A percentile compares a stretch with the other conserved stretches of the same genome.
Evolutionary conservation across 2,797 vertebrate species (phyloP).

Genomic region (Emydoidea blandingii): DNA sequence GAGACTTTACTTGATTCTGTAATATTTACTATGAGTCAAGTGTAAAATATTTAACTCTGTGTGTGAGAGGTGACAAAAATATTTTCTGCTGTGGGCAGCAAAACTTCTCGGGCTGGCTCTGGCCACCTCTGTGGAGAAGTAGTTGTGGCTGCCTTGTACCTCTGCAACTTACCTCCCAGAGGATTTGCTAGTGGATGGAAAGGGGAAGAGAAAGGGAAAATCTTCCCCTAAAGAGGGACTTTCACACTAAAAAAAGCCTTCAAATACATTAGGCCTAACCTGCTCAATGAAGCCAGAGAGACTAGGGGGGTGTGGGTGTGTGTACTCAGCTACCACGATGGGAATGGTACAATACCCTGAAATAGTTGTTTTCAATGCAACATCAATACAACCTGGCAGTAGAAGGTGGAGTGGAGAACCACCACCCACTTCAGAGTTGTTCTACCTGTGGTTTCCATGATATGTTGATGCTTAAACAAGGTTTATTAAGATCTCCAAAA

Average conservation of each 20-base stretch:
- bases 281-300: not conserved
- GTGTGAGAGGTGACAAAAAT: not conserved
- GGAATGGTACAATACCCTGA: not conserved
- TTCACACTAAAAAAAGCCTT: not conserved
- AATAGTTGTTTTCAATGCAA: not conserved
- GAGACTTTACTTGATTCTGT: not conserved
- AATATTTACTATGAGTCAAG: not conserved
- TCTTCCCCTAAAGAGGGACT: not conserved
- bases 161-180: not conserved
- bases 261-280: not conserved
- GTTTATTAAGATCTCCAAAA: not conserved
- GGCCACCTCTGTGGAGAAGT: not conserved
- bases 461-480: not conserved
- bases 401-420: not conserved
- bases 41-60: not conserved
- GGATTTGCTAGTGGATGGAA: not conserved
- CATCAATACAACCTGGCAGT: not conserved
- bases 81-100: not conserved
- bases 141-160: not conserved
- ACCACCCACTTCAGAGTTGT: not conserved
- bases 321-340: not conserved
- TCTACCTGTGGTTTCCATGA: not conserved
- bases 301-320: not conserved
- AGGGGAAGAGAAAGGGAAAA: not conserved
- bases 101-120: not conserved